Conservation (phyloP, 2,888 invertebrate species). For the Watsonalla binaria region DNA sequence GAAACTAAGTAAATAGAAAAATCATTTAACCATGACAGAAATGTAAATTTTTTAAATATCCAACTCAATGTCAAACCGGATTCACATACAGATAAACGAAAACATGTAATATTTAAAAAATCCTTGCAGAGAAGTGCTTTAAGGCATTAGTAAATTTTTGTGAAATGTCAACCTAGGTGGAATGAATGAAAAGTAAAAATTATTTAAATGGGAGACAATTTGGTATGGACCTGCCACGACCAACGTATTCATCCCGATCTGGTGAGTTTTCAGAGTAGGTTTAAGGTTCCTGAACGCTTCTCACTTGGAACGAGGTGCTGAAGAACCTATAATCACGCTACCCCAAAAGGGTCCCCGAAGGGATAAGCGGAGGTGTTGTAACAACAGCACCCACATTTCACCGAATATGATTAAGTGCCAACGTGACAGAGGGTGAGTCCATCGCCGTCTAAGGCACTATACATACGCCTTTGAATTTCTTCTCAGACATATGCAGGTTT, state of each 20-base stretch:
- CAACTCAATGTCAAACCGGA: neutral
- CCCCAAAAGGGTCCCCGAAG: too few species aligned
- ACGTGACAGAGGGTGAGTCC: too few species aligned
- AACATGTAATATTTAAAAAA: neutral
- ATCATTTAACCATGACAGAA: neutral
- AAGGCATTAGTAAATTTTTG: neutral
- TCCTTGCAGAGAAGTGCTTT: neutral
- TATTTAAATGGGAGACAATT: constrained; percentile 3
- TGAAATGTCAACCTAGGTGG: neutral
- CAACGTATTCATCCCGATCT: neutral
- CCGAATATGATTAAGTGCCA: too few species aligned
- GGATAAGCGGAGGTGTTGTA: too few species aligned
- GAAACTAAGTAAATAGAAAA: neutral
- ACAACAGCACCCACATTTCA: too few species aligned
- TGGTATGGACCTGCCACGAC: neutral
- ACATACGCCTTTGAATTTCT: too few species aligned
- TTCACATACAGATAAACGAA: neutral
- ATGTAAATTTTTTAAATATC: neutral
- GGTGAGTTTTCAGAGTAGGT: neutral
- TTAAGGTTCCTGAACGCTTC: too few species aligned
- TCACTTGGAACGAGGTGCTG: too few species aligned
- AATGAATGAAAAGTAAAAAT: neutral
- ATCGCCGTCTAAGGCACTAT: too few species aligned
- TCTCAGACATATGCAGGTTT: too few species aligned
- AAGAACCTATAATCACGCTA: too few species aligned